A percentile compares a stretch with the other conserved stretches of the same genome.
phyloP scores from a whole-genome alignment of 92 coral and sea anemone species.

The Phenganax stokvisi region DNA sequence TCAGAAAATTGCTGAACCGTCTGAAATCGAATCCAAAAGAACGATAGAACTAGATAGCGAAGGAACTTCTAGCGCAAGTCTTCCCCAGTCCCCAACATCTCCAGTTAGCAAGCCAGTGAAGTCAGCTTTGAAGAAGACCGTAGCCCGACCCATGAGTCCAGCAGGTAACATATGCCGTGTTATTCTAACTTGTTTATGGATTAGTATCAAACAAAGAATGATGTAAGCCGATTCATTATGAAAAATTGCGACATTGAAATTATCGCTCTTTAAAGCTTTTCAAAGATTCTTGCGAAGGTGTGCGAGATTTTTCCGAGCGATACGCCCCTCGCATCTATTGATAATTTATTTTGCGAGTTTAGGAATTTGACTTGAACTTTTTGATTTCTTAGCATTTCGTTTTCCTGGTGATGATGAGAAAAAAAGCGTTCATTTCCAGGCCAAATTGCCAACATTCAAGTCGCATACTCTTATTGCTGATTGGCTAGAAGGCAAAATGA shows the following conservation, averaged over 20 bases:
- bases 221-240: too few species aligned
- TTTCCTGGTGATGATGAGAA: conserved; percentile 68
- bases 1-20: neutral
- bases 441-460: conserved; percentile 69
- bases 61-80: conserved; percentile 41
- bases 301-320: too few species aligned
- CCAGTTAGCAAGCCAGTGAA: conserved; percentile 34
- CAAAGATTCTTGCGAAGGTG: too few species aligned
- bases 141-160: conserved; percentile 12
- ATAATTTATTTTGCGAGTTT: too few species aligned
- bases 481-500: conserved; percentile 71
- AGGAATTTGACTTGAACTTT: too few species aligned
- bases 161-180: conserved; percentile 3
- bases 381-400: conserved; percentile 47
- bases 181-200: neutral
- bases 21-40: neutral
- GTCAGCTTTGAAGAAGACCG: conserved; percentile 44
- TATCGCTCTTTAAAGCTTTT: too few species aligned
- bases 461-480: conserved; percentile 73
- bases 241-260: too few species aligned
- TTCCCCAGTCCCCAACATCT: conserved; percentile 41
- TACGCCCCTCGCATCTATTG: too few species aligned
- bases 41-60: neutral
- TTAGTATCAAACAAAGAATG: too few species aligned
- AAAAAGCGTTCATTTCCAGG: conserved; percentile 71